Evolutionary conservation across 92 coral and sea anemone genomes (phyloP), one percentile per base, ranked within the genome.

Genomic region (Siderastrea radians): DNA sequence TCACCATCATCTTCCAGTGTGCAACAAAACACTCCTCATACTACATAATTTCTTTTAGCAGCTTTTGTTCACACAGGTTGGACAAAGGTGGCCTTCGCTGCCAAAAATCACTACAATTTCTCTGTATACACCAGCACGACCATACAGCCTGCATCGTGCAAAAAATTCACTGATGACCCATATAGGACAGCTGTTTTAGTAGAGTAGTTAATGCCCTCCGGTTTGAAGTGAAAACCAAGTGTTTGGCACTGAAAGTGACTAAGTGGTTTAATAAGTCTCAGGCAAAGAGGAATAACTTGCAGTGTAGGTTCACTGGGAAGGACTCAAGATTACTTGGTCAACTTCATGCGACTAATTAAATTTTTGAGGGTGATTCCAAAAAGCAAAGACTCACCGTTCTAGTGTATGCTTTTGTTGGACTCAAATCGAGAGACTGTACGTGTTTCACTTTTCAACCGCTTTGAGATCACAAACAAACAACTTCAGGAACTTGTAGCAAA

Each of bases 291-390:
- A 80, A 71, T 45, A 92, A 92, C 58, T 74, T 92, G 78, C 90
- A 85, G 50, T 92, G 80, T 74, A 86, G 93, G 19, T 92, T 92
- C 75, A 85, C 95, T 47, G 92, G 88, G 60, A 84, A 92, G 65
- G 90, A 92, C 15, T 88, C 90, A 50, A 75, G 90, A 92, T 57
- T 92, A 0, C 0, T 26, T 26, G 0, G 38, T 26, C 38, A 26
- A 26, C 38, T 26, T 83, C 81, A 80, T 79, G 90, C 70, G 87
- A 67, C 62, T 91, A 52, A 79, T 91, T 60, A 87, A 91, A 70
- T 62, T 64, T 72, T 67, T 87, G 92, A 77, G 58, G 79, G 60
- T 63, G 92, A 92, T 77, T 68, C 87, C 38, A 75, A 63, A 70
- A 84, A 84, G 52, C 92, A 88, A 73, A 84, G 84, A 64, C 90